These are phyloP conservation scores for Tupaia chinensis DNA, from an alignment of 2,113 vertebrate species.

Conservation along the genomic window DNA sequence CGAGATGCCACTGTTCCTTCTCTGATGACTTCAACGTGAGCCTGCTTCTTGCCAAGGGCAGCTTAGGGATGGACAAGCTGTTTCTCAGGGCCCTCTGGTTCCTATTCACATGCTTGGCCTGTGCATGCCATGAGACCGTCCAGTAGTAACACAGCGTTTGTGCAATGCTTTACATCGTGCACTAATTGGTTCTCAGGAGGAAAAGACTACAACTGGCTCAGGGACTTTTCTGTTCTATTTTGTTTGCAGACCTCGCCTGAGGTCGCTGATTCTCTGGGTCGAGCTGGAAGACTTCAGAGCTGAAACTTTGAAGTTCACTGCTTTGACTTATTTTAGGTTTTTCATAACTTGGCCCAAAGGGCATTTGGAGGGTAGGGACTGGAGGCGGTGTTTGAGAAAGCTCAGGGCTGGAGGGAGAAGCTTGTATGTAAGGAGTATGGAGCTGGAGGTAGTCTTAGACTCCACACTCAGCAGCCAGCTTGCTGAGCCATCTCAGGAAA, in stretches of 20 bases:
- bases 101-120: not conserved
- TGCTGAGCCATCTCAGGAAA: not conserved
- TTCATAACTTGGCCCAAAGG: not conserved
- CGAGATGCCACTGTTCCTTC: not conserved
- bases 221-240: not conserved
- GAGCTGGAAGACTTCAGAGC: not conserved
- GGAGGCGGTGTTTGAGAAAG: not conserved
- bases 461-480: not conserved
- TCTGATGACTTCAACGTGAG: not conserved
- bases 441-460: not conserved
- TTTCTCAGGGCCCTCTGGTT: not conserved
- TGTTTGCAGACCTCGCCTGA: not conserved
- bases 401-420: not conserved
- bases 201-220: not conserved
- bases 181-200: not conserved
- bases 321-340: not conserved
- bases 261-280: rapidly evolving
- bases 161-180: not conserved
- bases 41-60: not conserved
- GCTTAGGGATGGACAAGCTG: not conserved
- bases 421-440: not conserved
- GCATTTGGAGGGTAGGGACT: too few species aligned
- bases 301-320: not conserved
- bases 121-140: rapidly evolving
- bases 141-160: too few species aligned